A percentile compares a stretch with the other conserved stretches of the same genome.
Conservation (phyloP, 1,140 invertebrate species). For the Tetramorium simillimum region DNA sequence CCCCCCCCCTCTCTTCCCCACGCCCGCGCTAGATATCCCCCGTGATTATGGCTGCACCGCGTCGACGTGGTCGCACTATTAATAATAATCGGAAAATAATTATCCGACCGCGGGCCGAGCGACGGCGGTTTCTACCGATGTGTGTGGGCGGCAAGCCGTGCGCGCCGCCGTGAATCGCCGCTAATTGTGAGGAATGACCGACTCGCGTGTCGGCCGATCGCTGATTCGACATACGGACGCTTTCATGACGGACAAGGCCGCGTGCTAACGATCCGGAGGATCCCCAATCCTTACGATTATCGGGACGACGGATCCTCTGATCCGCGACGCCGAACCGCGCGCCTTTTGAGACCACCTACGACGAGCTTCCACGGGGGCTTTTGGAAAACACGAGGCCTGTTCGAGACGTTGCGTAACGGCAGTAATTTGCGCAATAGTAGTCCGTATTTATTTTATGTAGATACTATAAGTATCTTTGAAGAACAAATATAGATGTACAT, state of each 20-base stretch:
- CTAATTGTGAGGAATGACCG: slow-evolving; percentile 76
- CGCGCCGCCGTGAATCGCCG: slow-evolving; percentile 68
- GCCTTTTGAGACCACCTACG: slow-evolving; percentile 40
- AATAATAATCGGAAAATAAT: slow-evolving; percentile 78
- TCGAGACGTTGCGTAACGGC: background rate
- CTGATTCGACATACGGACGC: slow-evolving; percentile 71
- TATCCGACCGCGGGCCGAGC: slow-evolving; percentile 63
- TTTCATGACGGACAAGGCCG: slow-evolving; percentile 57
- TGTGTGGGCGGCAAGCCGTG: slow-evolving; percentile 60
- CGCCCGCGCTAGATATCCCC: slow-evolving; percentile 67
- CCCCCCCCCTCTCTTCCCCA: background rate
- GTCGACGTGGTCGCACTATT: slow-evolving; percentile 63
- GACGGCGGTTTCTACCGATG: slow-evolving; percentile 46
- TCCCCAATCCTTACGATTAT: slow-evolving; percentile 39
- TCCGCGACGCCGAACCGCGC: background rate
- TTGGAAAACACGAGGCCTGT: background rate
- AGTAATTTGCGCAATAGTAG: too few relatives aligned
- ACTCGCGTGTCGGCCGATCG: slow-evolving; percentile 69
- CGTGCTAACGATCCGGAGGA: slow-evolving; percentile 48
- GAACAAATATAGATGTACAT: too few relatives aligned
- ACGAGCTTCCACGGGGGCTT: slow-evolving; percentile 10
- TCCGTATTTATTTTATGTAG: too few relatives aligned
- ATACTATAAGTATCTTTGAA: too few relatives aligned
- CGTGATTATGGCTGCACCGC: slow-evolving; percentile 21
- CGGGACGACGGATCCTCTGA: slow-evolving; percentile 19